Evolutionary conservation across 2,888 invertebrate species (phyloP), one percentile per base, ranked within the genome.

Genomic region (Choreutis nemorana): DNA sequence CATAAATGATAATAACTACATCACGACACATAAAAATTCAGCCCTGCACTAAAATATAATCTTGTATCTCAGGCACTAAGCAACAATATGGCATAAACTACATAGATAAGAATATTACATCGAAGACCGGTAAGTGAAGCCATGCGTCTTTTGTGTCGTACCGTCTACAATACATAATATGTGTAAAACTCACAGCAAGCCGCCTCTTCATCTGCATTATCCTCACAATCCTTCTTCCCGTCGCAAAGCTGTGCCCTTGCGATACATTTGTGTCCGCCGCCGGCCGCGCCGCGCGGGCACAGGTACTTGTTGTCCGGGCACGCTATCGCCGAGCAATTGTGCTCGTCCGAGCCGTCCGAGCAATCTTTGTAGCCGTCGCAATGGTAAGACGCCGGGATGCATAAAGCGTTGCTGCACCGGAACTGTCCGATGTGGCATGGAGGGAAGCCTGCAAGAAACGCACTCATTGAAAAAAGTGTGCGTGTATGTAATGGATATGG

Each of bases 251-350:
- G 91, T 11, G 88, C 84, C 46, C 90, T 85, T 28, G 91, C 87
- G 35, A 97, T 96, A 59, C 97, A 97, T 58, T 91, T 90, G 38
- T 91, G 90, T 8, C 84, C 81, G 12, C 87, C 87, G 14, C 83
- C 86, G 1, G 83, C 71, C 3, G 83, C 85, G 8, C 92, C 51
- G 36, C 85, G 85, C 0, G 91, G 90, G 51, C 97, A 97, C 33
- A 94, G 83, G 75, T 94, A 96, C 79, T 94, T 92, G 63, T 91
- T 90, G 48, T 90, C 91, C 9, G 92, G 91, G 66, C 95, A 95
- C 8, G 91, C 87, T 37, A 92, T 89, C 32, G 87, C 86, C 7
- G 91, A 90, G 70, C 94, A 94, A 79, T 93, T 91, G 41, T 84
- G 83, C 55, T 95, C 94, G 61, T 94, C 94, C 8, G 91, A 90